These are phyloP conservation scores for Hippopotamus amphibius DNA, from an alignment of 2,113 vertebrate genomes.

Conservation along the genomic window DNA sequence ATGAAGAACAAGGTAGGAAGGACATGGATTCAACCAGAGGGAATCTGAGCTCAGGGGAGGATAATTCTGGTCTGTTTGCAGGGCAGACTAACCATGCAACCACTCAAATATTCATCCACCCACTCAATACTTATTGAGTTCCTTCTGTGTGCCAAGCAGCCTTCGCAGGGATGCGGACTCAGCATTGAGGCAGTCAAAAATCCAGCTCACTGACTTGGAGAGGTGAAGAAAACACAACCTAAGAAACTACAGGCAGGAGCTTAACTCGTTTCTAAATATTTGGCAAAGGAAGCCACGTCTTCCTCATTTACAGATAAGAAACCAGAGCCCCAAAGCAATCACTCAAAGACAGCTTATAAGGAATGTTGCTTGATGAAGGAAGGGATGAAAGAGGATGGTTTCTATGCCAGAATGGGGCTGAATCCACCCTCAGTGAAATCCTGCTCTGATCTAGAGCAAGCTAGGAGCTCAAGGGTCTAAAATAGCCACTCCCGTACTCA, in stretches of 20 bases:
- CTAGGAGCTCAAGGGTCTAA: neutral
- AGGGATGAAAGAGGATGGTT: neutral
- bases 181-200: neutral
- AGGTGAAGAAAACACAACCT: neutral
- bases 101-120: neutral
- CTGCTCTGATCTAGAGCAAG: neutral
- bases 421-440: neutral
- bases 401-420: neutral
- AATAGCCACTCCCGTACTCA: neutral
- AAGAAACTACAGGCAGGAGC: neutral
- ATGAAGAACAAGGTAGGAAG: neutral
- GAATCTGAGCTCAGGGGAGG: neutral
- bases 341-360: neutral
- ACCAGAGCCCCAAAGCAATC: neutral
- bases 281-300: neutral
- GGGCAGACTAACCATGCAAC: neutral
- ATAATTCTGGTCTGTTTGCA: neutral
- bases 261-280: neutral
- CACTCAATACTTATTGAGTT: neutral
- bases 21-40: accelerated
- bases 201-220: neutral
- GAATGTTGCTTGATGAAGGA: neutral
- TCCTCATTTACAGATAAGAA: neutral
- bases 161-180: neutral
- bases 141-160: neutral